These are phyloP conservation scores for Charanyca ferruginea DNA, from an alignment of 2,888 invertebrate species.

Conservation along the genomic window DNA sequence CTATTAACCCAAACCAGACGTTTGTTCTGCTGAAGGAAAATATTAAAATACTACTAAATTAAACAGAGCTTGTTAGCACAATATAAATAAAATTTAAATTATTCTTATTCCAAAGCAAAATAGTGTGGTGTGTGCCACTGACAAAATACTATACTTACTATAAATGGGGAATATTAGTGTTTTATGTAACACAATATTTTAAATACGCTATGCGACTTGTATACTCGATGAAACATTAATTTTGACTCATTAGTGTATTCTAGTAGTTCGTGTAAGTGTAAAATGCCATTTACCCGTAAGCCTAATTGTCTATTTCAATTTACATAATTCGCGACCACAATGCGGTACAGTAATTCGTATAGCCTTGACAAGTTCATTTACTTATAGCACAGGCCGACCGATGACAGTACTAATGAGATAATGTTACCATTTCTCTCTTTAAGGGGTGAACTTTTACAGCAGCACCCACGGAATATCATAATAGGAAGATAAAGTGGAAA, in stretches of 20 bases:
- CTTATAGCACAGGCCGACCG: slow-evolving; percentile 57
- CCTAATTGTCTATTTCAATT: slow-evolving; percentile 78
- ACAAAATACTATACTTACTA: background rate
- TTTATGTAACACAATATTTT: background rate
- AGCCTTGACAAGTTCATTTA: slow-evolving; percentile 81
- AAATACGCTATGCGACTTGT: background rate
- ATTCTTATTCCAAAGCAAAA: too few relatives aligned
- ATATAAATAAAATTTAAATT: background rate
- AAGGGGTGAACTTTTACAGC: slow-evolving; percentile 60
- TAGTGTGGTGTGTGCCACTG: background rate
- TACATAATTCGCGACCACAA: slow-evolving; percentile 73
- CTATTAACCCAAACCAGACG: slow-evolving; percentile 14
- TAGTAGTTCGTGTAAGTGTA: slow-evolving; percentile 33
- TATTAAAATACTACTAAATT: background rate
- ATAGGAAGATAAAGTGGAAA: slow-evolving; percentile 44
- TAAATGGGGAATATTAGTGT: background rate
- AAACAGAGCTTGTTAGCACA: background rate
- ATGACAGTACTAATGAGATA: slow-evolving; percentile 69
- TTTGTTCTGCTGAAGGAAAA: background rate
- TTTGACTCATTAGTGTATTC: slow-evolving; percentile 30
- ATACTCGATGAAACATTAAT: slow-evolving; percentile 31
- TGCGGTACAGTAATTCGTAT: slow-evolving; percentile 71
- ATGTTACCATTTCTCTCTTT: slow-evolving; percentile 64
- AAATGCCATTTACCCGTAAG: slow-evolving; percentile 69
- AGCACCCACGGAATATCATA: slow-evolving; percentile 38